Conservation (phyloP, 2,888 invertebrate genomes). For the Brenthis hecate region DNA sequence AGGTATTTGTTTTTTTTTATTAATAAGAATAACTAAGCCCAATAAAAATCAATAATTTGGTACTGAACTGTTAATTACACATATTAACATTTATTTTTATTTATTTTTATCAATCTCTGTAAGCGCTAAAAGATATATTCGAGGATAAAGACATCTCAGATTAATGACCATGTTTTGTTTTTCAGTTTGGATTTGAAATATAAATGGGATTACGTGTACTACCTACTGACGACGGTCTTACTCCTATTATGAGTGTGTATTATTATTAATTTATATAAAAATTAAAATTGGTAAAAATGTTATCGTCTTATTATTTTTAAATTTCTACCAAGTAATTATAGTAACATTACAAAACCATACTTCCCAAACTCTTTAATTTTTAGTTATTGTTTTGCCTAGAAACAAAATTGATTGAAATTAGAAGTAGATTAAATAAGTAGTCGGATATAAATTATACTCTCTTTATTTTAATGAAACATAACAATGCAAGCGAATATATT, state of each 20-base stretch:
- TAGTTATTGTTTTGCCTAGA: no score
- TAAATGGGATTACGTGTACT: conserved; percentile 40
- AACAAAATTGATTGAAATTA: no score
- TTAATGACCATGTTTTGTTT: conserved; percentile 18
- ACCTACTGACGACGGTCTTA: no score
- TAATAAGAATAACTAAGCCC: background rate
- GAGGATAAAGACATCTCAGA: background rate
- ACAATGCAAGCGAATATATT: conserved; percentile 19
- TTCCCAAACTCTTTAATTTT: no score
- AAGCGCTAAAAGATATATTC: background rate
- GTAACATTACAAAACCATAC: no score
- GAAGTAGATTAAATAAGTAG: background rate
- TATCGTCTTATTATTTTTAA: no score
- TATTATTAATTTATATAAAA: no score
- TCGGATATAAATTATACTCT: conserved; percentile 12
- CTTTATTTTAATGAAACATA: conserved; percentile 28
- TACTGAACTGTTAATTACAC: no score
- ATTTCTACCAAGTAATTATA: no score
- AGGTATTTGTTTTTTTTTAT: conserved; percentile 49
- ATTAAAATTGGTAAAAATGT: no score
- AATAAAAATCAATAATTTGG: background rate
- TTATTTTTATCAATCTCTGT: background rate
- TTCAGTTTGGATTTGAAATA: conserved; percentile 64
- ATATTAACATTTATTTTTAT: no score
- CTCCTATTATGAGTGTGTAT: no score